These are phyloP conservation scores for Oostethus manadensis DNA, from an alignment of 2,113 vertebrate genomes.

Conservation along the genomic window DNA sequence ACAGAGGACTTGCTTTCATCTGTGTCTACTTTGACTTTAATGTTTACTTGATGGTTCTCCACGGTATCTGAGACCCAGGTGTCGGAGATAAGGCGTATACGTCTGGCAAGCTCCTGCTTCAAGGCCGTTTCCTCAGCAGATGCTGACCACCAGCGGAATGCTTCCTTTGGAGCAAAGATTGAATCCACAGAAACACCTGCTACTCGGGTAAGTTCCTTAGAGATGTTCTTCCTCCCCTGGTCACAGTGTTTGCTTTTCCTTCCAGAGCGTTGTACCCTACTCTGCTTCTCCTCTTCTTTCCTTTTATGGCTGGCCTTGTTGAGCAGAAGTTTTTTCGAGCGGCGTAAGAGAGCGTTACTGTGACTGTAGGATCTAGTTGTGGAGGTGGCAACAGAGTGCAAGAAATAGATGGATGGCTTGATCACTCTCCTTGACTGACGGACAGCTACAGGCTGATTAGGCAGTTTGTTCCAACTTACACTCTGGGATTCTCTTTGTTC, in stretches of 20 bases:
- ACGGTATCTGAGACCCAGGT: constrained; percentile 82
- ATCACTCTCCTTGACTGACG: constrained; percentile 82
- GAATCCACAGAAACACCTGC: constrained; percentile 77
- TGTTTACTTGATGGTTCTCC: constrained; percentile 56
- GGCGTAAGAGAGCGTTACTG: constrained; percentile 79
- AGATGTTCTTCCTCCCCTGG: constrained; percentile 11
- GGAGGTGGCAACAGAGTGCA: constrained; percentile 82
- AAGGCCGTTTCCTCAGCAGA: constrained; percentile 79
- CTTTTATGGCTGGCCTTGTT: constrained; percentile 75
- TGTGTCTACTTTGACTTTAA: constrained; percentile 29
- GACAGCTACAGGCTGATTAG: constrained; percentile 56
- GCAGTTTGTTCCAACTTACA: constrained; percentile 8
- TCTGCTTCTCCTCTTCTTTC: constrained; percentile 61
- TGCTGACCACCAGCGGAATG: constrained; percentile 86
- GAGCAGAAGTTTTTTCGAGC: constrained; percentile 80
- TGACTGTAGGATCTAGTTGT: constrained; percentile 78
- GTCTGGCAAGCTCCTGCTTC: constrained; percentile 80
- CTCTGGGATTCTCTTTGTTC: constrained; percentile 19
- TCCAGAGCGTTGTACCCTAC: constrained; percentile 19
- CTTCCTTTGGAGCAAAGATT: constrained; percentile 76
- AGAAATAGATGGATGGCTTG: constrained; percentile 82
- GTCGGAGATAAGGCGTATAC: constrained; percentile 84
- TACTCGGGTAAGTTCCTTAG: constrained; percentile 59
- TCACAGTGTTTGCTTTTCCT: constrained; percentile 17
- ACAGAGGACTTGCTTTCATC: constrained; percentile 69